Conservation (phyloP, 2,797 vertebrate genomes). For the Poeciliopsis presidionis region DNA sequence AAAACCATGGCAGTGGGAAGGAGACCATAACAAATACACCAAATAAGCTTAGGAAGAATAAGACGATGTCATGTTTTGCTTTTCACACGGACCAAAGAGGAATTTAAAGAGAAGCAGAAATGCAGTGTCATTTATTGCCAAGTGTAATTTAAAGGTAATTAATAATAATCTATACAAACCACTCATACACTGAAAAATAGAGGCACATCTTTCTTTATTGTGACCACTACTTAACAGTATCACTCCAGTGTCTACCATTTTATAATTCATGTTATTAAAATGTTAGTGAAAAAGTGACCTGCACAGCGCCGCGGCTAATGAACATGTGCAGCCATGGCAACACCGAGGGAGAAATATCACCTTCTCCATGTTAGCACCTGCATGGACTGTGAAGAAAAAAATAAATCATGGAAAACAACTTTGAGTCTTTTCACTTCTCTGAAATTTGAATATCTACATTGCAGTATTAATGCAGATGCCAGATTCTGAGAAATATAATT, state of each 20-base stretch:
- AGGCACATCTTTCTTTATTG: too few species aligned
- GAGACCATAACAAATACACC: not conserved
- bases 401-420: not conserved
- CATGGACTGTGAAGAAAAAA: not conserved
- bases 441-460: not conserved
- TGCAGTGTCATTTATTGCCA: not conserved
- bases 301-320: not conserved
- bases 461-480: not conserved
- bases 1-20: not conserved
- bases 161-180: not conserved
- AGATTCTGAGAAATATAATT: not conserved
- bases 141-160: not conserved
- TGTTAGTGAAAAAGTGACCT: not conserved
- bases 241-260: not conserved
- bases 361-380: not conserved
- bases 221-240: not conserved
- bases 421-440: not conserved
- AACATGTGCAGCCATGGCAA: constrained; percentile 6
- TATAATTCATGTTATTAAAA: not conserved
- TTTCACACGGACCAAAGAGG: not conserved
- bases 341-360: not conserved
- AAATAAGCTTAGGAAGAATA: not conserved
- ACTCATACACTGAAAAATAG: not conserved
- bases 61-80: not conserved
- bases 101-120: not conserved